Evolutionary conservation across 2,888 invertebrate species (phyloP).

Genomic region (Drosophila acutilabella): DNA sequence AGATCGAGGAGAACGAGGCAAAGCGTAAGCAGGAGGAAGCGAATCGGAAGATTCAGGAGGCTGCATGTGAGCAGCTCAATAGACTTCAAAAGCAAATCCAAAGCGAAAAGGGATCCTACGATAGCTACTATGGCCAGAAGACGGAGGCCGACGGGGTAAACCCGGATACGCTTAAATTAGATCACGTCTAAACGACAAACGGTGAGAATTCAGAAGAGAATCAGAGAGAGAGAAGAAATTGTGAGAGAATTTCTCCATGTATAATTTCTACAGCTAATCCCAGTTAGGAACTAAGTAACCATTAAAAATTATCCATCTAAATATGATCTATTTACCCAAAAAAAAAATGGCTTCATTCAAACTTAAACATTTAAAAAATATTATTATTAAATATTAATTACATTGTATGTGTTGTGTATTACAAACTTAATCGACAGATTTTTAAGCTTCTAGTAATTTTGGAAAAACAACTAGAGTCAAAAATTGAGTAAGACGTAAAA

Average conservation of each 20-base stretch:
- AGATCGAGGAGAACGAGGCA: conserved; percentile 78
- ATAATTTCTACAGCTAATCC: conserved; percentile 48
- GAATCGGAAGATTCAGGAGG: conserved; percentile 79
- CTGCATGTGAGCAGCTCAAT: conserved; percentile 78
- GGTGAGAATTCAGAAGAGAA: conserved; percentile 29
- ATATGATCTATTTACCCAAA: conserved; percentile 36
- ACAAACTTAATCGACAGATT: conserved; percentile 27
- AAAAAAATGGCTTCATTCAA: conserved; percentile 43
- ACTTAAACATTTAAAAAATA: conserved; percentile 45
- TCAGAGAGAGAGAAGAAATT: conserved; percentile 14
- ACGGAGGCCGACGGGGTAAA: conserved; percentile 57
- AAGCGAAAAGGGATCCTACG: conserved; percentile 64
- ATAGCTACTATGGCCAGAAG: conserved; percentile 72
- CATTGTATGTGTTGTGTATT: conserved; percentile 35
- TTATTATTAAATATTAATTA: conserved; percentile 45
- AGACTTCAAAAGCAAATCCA: conserved; percentile 71
- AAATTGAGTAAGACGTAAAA: too few relatives aligned
- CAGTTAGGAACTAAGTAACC: conserved; percentile 46
- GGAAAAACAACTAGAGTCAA: too few relatives aligned
- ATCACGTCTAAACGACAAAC: conserved; percentile 57
- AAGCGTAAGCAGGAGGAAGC: conserved; percentile 79
- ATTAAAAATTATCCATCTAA: background rate
- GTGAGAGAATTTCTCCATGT: conserved; percentile 34
- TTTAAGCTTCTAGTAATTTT: too few relatives aligned
- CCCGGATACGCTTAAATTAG: conserved; percentile 64